Evolutionary conservation across 2,888 invertebrate genomes (phyloP).

Genomic region (Rhabditoides inermis): DNA sequence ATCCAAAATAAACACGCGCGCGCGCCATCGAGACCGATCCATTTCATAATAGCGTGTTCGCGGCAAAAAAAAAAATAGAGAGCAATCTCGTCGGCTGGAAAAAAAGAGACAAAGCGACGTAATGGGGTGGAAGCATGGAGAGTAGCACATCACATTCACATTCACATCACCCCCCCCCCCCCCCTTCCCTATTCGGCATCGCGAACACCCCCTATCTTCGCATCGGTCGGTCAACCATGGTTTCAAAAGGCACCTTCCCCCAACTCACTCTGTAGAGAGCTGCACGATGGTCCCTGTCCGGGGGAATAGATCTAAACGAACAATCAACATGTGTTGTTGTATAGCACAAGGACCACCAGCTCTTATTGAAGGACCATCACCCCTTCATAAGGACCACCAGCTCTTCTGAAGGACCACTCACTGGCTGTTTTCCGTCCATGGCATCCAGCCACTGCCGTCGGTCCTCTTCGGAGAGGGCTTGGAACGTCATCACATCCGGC

Average conservation of each 20-base stretch:
- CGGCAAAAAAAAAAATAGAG: background rate
- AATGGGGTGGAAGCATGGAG: background rate
- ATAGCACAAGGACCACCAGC: too few species aligned
- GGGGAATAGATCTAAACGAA: conserved; percentile 56
- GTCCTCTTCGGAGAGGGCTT: conserved; percentile 82
- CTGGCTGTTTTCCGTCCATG: conserved; percentile 76
- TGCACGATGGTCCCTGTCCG: conserved; percentile 21
- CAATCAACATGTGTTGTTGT: background rate
- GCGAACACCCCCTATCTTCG: too few species aligned
- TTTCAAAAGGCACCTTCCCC: too few species aligned
- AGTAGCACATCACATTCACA: too few species aligned
- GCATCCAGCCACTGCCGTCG: conserved; percentile 81
- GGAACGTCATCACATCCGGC: conserved; percentile 64
- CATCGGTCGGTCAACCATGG: too few species aligned
- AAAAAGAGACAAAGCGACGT: conserved; percentile 1
- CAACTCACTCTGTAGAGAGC: conserved; percentile 21
- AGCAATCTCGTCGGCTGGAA: too few species aligned
- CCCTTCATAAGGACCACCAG: background rate
- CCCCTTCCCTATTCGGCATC: too few species aligned
- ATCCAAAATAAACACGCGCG: too few species aligned
- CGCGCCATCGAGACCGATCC: too few species aligned
- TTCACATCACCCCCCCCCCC: too few species aligned
- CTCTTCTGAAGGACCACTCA: background rate
- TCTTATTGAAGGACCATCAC: too few species aligned
- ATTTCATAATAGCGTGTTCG: conserved; percentile 1